phyloP scores from a whole-genome alignment of 2,888 invertebrate species.

The Copidosoma aretas region DNA sequence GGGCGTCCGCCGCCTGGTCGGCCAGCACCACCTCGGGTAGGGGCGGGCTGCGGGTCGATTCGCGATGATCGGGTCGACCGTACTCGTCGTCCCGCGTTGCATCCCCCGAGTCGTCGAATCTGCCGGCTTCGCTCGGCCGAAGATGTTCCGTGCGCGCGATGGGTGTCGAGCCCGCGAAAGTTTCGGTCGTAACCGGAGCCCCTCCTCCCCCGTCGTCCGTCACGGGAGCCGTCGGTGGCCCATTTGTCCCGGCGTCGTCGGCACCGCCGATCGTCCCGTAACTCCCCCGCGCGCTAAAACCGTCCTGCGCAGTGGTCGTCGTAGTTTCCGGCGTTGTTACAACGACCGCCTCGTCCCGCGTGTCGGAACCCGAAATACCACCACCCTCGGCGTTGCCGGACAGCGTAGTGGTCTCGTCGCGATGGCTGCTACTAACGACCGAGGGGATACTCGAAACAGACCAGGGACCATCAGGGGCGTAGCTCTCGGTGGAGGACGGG shows the following conservation, averaged over 20 bases:
- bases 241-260: neutral
- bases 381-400: too few species aligned
- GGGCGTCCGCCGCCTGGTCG: constrained; percentile 7
- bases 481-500: neutral
- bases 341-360: too few species aligned
- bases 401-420: too few species aligned
- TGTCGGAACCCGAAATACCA: too few species aligned
- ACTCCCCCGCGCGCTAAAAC: neutral
- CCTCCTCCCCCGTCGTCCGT: too few species aligned
- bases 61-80: neutral
- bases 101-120: too few species aligned
- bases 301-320: neutral
- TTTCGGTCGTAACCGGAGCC: neutral
- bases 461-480: neutral
- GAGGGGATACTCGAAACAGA: too few species aligned
- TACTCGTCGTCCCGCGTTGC: too few species aligned
- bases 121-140: too few species aligned
- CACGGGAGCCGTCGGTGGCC: neutral
- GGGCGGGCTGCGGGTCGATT: neutral
- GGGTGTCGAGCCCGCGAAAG: too few species aligned
- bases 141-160: too few species aligned
- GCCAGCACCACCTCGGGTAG: constrained; percentile 6
- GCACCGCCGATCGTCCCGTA: neutral
- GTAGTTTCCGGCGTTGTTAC: too few species aligned
- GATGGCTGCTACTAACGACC: neutral